Percentiles rank a stretch among this genome's conserved stretches.
Conservation (phyloP, 2,113 vertebrate species). For the Seriola quinqueradiata region DNA sequence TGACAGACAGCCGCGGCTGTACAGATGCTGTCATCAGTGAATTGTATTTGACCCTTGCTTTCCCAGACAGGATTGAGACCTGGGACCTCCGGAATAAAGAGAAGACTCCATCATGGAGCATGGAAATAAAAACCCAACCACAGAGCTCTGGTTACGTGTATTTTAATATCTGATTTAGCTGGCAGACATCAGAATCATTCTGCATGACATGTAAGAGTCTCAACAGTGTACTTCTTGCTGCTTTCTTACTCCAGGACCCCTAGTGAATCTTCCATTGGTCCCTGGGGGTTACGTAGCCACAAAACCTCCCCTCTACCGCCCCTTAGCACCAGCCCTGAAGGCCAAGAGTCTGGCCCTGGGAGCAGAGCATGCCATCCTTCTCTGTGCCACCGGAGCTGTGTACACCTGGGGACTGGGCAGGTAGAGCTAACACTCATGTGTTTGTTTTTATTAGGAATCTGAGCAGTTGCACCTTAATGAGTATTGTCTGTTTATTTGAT, state of each 20-base stretch:
- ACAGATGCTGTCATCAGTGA: constrained; percentile 85
- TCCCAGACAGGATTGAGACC: constrained; percentile 76
- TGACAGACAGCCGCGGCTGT: constrained; percentile 74
- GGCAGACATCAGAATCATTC: not conserved
- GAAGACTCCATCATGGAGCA: constrained; percentile 78
- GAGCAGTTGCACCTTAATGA: not conserved
- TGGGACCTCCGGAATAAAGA: constrained; percentile 77
- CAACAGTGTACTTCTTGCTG: not conserved
- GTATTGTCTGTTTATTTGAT: constrained; percentile 29
- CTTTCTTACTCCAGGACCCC: constrained; percentile 42
- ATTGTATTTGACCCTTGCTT: constrained; percentile 79
- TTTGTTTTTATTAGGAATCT: not conserved
- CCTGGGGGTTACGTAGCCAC: constrained; percentile 85
- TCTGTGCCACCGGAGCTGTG: constrained; percentile 82
- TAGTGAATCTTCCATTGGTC: constrained; percentile 85
- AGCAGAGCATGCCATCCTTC: constrained; percentile 86
- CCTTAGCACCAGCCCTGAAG: constrained; percentile 79
- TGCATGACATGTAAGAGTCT: not conserved
- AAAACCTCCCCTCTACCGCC: constrained; percentile 83
- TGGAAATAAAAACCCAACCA: constrained; percentile 32
- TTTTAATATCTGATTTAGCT: not conserved
- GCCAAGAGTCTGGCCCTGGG: constrained; percentile 87
- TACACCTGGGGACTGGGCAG: constrained; percentile 92
- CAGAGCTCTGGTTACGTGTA: constrained; percentile 60
- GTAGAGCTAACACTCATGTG: constrained; percentile 69